A percentile compares a stretch with the other conserved stretches of the same genome.
Conservation (phyloP, 2,113 vertebrate species). For the Jaculus jaculus region DNA sequence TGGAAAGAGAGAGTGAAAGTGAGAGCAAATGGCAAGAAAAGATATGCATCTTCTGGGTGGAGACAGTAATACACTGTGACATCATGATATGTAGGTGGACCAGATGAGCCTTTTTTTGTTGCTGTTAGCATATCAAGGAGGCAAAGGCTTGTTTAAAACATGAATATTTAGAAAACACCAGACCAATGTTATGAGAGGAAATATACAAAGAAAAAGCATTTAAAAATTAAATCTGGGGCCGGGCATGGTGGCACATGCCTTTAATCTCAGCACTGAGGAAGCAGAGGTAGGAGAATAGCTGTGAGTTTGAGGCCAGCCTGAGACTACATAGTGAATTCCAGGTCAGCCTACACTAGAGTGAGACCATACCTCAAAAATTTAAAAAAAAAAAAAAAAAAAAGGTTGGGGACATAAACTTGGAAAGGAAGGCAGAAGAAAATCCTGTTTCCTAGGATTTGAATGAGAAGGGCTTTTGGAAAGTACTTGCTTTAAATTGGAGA, state of each 20-base stretch:
- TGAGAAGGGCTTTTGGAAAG: neutral
- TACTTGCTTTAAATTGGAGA: neutral
- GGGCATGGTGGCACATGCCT: no score
- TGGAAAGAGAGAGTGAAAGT: neutral
- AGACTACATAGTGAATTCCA: no score
- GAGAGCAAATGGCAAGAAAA: neutral
- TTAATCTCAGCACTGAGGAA: no score
- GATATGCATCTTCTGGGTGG: neutral
- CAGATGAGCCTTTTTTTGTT: neutral
- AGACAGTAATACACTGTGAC: neutral
- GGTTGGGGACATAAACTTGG: slow-evolving; percentile 7
- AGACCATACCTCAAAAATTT: no score
- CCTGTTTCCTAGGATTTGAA: neutral
- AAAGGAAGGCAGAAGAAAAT: slow-evolving; percentile 16
- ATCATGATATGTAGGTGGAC: no score
- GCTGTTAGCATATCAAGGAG: neutral
- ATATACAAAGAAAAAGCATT: neutral
- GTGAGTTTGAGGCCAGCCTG: no score
- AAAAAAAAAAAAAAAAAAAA: neutral
- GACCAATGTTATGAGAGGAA: neutral
- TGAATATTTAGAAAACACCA: neutral
- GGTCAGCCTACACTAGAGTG: no score
- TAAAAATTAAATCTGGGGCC: no score
- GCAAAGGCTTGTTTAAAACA: slow-evolving; percentile 2
- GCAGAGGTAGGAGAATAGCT: no score